These are phyloP conservation scores for Calephelis perditalis DNA, from an alignment of 2,888 invertebrate species.

Conservation along the genomic window DNA sequence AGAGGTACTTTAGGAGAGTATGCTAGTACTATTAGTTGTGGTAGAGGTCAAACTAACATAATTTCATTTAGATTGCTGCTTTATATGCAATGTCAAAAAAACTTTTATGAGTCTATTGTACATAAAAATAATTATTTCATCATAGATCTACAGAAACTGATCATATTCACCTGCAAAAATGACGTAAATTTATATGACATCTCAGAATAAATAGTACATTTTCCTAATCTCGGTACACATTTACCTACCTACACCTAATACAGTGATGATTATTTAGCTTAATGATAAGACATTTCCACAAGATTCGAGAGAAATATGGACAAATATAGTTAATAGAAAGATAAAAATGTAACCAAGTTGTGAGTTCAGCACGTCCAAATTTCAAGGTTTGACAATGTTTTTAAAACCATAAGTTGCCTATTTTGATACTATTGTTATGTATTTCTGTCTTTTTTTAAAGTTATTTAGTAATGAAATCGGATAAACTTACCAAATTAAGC, in stretches of 20 bases:
- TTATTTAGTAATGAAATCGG: slow-evolving; percentile 24
- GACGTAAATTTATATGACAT: slow-evolving; percentile 1
- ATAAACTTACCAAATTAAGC: slow-evolving; percentile 82
- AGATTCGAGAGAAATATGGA: no score
- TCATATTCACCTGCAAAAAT: not conserved
- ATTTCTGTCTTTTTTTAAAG: not conserved
- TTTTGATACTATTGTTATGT: no score
- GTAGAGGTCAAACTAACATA: no score
- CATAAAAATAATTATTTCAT: not conserved
- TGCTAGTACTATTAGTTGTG: no score
- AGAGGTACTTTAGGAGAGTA: no score
- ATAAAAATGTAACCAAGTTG: no score
- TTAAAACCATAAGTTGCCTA: not conserved
- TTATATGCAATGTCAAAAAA: no score
- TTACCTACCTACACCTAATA: no score
- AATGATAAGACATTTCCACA: not conserved
- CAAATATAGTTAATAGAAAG: no score
- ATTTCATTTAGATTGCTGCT: no score
- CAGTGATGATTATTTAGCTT: slow-evolving; percentile 9
- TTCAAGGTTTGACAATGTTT: not conserved
- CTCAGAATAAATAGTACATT: not conserved
- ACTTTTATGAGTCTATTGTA: no score
- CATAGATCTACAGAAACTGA: not conserved
- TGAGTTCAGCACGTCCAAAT: not conserved
- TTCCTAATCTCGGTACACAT: not conserved